phyloP scores from a whole-genome alignment of 2,797 vertebrate genomes.

The Chaetophractus vellerosus region DNA sequence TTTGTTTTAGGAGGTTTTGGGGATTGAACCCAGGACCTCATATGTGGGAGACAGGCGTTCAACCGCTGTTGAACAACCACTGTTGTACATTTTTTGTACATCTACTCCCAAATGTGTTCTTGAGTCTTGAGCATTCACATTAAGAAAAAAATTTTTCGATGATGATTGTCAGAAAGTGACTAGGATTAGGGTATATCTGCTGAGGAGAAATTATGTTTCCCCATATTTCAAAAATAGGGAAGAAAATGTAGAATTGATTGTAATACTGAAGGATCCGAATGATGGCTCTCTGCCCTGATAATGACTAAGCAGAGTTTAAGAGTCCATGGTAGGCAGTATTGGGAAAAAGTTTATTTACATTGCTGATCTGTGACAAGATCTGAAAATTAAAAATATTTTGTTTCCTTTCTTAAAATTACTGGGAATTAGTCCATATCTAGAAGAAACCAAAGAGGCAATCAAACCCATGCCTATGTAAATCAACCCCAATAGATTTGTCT shows the following conservation, averaged over 20 bases:
- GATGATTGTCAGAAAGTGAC: background rate
- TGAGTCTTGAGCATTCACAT: background rate
- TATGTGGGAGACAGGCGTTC: no score
- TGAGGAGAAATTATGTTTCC: background rate
- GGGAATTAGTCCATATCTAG: background rate
- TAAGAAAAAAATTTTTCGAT: background rate
- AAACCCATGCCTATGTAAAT: background rate
- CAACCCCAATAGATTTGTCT: background rate
- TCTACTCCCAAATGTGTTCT: no score
- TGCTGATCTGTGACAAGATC: background rate
- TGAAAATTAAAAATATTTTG: background rate
- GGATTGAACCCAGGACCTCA: no score
- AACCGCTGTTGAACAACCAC: no score
- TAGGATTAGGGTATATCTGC: background rate
- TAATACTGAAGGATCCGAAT: background rate
- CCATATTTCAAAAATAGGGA: background rate
- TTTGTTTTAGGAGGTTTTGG: no score
- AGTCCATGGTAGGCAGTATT: background rate
- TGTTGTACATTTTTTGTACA: no score
- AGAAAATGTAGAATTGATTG: background rate
- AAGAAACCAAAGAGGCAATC: background rate
- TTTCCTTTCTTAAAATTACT: background rate
- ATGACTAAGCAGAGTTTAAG: background rate
- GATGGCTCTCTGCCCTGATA: background rate
- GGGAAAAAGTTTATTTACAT: background rate